phyloP scores from a whole-genome alignment of 2,888 invertebrate genomes.

The Bombyx huttoni region DNA sequence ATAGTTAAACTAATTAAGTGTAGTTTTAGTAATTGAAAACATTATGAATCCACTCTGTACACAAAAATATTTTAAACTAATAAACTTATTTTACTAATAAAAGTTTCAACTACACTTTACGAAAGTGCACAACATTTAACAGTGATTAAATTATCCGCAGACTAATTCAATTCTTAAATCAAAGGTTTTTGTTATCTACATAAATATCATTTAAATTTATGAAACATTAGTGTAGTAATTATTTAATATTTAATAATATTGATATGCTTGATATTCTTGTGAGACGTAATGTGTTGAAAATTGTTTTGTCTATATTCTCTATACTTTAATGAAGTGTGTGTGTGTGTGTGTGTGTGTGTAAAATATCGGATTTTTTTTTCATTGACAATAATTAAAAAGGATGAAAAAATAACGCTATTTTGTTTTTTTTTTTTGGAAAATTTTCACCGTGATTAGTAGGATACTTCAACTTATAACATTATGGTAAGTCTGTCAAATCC shows the following conservation, averaged over 20 bases:
- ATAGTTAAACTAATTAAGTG: too few relatives aligned
- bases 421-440: too few relatives aligned
- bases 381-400: neutral
- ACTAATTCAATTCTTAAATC: conserved; percentile 37
- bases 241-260: conserved; percentile 28
- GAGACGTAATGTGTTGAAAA: conserved; percentile 31
- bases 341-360: too few relatives aligned
- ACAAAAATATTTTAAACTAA: conserved; percentile 25
- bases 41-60: neutral
- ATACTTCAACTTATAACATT: too few relatives aligned
- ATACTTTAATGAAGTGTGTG: neutral
- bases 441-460: too few relatives aligned
- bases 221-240: conserved; percentile 16
- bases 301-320: neutral
- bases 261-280: conserved; percentile 71
- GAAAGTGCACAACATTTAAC: conserved; percentile 72
- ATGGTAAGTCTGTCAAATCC: too few relatives aligned
- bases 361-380: neutral
- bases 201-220: conserved; percentile 30
- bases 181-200: conserved; percentile 36
- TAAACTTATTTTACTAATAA: conserved; percentile 63
- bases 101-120: conserved; percentile 45
- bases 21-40: neutral
- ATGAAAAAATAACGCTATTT: neutral
- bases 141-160: conserved; percentile 64